Base-by-base conservation (phyloP, 2,113 vertebrate genomes). In the Calidris pygmaea region DNA sequence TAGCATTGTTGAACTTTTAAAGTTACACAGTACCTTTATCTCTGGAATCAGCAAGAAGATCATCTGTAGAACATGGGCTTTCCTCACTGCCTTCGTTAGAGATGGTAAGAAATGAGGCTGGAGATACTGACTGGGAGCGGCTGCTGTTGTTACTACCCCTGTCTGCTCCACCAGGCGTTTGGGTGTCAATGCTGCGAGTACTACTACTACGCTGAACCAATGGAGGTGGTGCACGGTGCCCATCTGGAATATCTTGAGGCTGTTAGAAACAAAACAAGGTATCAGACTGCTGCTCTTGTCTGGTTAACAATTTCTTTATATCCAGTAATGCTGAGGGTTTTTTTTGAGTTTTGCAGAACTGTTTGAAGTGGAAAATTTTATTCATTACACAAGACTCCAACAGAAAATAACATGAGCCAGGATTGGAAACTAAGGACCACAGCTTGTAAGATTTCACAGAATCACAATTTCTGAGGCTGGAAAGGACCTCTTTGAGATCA, bases 171-270 rank as follows among this genome's bases (percentile, higher is more conserved):
- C 99, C 99, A 2, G 99, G 99, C 0, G 99, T 99, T 91, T 99
- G 99, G 0, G 99, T 99, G 89, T 99, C 99, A 14, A 99, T 99
- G 97, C 99, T 99, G 95, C 99, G 99, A 5, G 99, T 99, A 96
- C 99, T 99, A 98, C 99, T 99, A 85, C 99, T 99, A 93, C 99
- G 99, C 97, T 98, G 99, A 4, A 97, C 98, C 21, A 99, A 58
- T 0, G 99, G 99, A 2, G 99, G 99, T 1, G 99, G 99, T 1
- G 99, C 99, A 1, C 99, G 99, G 85, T 99, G 99, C 73, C 99
- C 99, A 10, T 99, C 99, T 22, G 99, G 99, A 89, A 99, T 99
- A 60, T 99, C 99, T 95, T 99, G 99, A 16, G 99, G 99, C 99
- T 99, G 97, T 66, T 83, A 88, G 12, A 93, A 95, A 84, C 95